Percentiles rank a stretch among this genome's conserved stretches.
Evolutionary conservation across 2,888 invertebrate species (phyloP).

Genomic region (Polydrusus pterygomalis): DNA sequence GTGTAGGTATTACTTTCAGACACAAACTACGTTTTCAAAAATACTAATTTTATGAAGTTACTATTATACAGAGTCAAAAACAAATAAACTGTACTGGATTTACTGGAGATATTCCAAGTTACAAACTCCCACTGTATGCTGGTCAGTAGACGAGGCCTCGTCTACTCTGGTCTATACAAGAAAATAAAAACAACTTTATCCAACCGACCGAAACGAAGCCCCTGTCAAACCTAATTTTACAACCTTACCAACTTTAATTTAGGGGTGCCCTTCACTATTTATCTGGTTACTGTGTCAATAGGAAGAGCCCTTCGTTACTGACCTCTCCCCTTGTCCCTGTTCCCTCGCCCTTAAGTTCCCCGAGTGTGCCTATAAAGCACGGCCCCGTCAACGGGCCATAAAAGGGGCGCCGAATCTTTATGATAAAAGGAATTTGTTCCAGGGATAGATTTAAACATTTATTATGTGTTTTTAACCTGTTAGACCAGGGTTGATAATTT

Average conservation of each 20-base stretch:
- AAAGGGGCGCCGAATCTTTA: constrained; percentile 53
- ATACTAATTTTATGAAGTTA: too few relatives aligned
- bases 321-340: constrained; percentile 48
- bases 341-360: constrained; percentile 34
- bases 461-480: constrained; percentile 27
- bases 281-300: constrained; percentile 54
- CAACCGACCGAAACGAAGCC: constrained; percentile 2
- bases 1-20: too few relatives aligned
- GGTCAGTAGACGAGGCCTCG: too few relatives aligned
- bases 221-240: constrained; percentile 22
- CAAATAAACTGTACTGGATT: too few relatives aligned
- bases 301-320: constrained; percentile 47
- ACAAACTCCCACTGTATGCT: too few relatives aligned
- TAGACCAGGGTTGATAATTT: too few relatives aligned
- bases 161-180: too few relatives aligned
- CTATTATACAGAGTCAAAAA: too few relatives aligned
- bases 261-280: constrained; percentile 24
- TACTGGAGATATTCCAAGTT: too few relatives aligned
- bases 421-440: constrained; percentile 49
- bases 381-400: constrained; percentile 45
- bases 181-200: too few relatives aligned
- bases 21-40: too few relatives aligned
- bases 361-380: constrained; percentile 49
- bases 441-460: too few relatives aligned
- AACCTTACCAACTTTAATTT: constrained; percentile 31